Conservation (phyloP, 2,888 invertebrate species). For the Folsomia candida region DNA sequence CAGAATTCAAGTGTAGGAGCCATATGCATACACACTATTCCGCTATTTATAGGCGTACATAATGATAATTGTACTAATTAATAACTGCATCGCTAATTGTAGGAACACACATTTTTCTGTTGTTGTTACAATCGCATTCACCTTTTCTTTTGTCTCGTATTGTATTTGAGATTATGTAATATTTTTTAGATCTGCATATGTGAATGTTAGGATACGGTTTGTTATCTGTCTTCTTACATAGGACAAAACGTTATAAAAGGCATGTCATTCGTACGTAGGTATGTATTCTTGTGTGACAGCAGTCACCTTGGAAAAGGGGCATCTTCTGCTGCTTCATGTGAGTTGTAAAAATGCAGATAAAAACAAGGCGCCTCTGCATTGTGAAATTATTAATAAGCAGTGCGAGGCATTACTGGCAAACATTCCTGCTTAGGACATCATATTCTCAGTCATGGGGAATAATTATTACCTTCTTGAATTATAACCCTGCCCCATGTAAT, state of each 20-base stretch:
- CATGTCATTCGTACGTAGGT: background rate
- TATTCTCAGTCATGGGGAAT: background rate
- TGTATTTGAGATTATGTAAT: background rate
- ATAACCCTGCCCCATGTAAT: too few relatives aligned
- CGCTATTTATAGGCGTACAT: background rate
- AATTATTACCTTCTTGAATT: background rate
- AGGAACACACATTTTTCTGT: background rate
- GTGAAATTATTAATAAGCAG: background rate
- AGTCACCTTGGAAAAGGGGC: background rate
- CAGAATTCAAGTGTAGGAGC: too few relatives aligned
- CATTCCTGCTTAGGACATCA: too few relatives aligned
- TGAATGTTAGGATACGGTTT: background rate
- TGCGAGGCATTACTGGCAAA: background rate
- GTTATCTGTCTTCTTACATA: too few relatives aligned
- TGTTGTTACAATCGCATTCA: background rate
- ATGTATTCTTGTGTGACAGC: background rate
- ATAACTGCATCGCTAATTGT: background rate
- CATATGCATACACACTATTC: background rate
- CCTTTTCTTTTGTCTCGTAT: too few relatives aligned
- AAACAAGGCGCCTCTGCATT: background rate
- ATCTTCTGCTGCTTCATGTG: background rate
- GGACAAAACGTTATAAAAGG: background rate
- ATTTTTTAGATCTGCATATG: background rate
- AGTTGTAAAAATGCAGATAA: background rate
- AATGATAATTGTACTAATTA: background rate